Evolutionary conservation across 2,888 invertebrate genomes (phyloP).

Genomic region (Omphaloscelis lunosa): DNA sequence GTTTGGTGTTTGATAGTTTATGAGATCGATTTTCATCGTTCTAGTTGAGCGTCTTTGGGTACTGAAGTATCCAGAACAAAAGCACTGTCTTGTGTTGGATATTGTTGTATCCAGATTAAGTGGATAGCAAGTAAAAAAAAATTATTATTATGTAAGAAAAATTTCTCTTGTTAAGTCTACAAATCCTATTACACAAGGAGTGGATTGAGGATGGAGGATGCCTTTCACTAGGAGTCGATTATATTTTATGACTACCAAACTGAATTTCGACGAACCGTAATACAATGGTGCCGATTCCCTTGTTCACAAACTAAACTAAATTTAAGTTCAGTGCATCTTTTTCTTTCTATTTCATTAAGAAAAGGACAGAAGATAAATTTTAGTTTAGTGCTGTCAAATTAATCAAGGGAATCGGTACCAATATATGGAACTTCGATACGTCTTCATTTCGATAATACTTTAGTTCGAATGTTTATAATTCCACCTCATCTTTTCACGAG

Average conservation of each 20-base stretch:
- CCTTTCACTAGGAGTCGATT: not conserved
- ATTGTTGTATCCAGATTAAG: not conserved
- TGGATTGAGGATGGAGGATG: not conserved
- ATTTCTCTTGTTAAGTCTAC: not conserved
- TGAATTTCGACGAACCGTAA: too few species aligned
- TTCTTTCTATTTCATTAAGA: too few species aligned
- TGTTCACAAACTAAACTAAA: too few species aligned
- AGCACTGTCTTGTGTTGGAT: too few species aligned
- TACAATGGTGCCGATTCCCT: too few species aligned
- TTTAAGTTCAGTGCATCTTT: too few species aligned
- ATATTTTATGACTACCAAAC: not conserved
- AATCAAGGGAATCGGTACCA: too few species aligned
- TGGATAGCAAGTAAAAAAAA: not conserved
- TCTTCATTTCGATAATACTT: too few species aligned
- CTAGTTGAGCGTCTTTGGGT: not conserved
- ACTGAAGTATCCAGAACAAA: not conserved
- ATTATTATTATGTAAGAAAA: not conserved
- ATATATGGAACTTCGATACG: too few species aligned
- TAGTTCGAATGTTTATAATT: not conserved
- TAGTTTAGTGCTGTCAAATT: too few species aligned
- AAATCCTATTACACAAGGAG: not conserved
- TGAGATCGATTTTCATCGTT: conserved; percentile 13
- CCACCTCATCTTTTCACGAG: not conserved
- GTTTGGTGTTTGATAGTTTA: conserved; percentile 10
- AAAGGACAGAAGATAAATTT: too few species aligned